These are phyloP conservation scores for Gortyna flavago DNA, from an alignment of 2,888 invertebrate species.

Conservation along the genomic window DNA sequence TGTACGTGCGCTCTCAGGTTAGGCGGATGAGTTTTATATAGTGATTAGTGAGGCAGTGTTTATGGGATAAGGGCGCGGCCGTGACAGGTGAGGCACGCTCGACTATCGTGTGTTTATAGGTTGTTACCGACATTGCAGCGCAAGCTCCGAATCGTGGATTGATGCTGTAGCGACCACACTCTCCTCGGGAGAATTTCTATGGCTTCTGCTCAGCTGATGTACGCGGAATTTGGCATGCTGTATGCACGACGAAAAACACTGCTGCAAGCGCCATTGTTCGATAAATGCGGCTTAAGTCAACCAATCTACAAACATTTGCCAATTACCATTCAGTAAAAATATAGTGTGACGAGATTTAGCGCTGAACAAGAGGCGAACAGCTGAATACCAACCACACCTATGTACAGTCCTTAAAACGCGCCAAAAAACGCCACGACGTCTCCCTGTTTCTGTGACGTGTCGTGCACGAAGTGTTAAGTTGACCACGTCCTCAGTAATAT, in stretches of 20 bases:
- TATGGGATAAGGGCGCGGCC: slow-evolving; percentile 17
- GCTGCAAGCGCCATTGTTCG: slow-evolving; percentile 2
- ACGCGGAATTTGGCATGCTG: background rate
- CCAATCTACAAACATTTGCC: background rate
- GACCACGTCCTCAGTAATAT: slow-evolving; percentile 16
- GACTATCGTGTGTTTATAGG: slow-evolving; percentile 15
- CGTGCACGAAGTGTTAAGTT: slow-evolving; percentile 10
- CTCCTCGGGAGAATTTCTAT: background rate
- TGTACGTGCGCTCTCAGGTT: slow-evolving; percentile 9
- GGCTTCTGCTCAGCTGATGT: background rate
- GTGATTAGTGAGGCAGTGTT: slow-evolving; percentile 21
- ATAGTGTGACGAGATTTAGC: background rate
- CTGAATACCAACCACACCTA: slow-evolving; percentile 26
- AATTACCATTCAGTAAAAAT: slow-evolving; percentile 8
- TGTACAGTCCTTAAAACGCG: slow-evolving; percentile 8
- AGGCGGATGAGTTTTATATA: slow-evolving; percentile 3
- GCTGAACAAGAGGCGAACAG: background rate
- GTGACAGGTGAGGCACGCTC: background rate
- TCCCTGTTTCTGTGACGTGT: slow-evolving; percentile 5
- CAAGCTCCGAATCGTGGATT: background rate
- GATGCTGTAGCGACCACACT: background rate
- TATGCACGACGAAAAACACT: background rate
- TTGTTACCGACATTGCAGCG: background rate
- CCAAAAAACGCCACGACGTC: background rate
- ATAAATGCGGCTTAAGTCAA: background rate